Evolutionary conservation across 2,113 vertebrate species (phyloP), one percentile per base, ranked within the genome.

Genomic region (Phaethon lepturus): DNA sequence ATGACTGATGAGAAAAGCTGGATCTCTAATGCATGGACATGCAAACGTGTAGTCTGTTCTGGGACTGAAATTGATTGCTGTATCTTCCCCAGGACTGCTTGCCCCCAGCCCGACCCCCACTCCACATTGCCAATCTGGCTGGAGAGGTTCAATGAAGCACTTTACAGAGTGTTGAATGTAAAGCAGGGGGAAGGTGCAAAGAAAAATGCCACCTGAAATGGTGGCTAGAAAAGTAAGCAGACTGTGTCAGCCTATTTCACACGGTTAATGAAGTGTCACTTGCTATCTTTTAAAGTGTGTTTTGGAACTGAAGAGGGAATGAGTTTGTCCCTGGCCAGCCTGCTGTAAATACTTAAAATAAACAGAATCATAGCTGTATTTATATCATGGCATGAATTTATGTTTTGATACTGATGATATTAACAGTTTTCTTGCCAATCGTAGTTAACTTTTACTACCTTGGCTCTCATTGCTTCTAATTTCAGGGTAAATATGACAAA

Each of bases 221-320:
- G 80, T 69, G 91, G 42, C 83, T 92, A 76, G 55, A 25, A 67
- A 87, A 94, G 74, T 76, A 60, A 72, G 56, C 73, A 20, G 88
- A 58, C 80, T 93, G 44, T 82, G 87, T 82, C 89, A 93, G 86
- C 71, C 89, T 80, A 62, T 95, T 94, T 93, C 81, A 87, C 0
- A 11, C 68, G 81, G 77, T 74, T 96, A 96, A 96, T 95, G 93
- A 86, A 82, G 67, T 95, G 91, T 91, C 89, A 56, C 73, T 96
- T 83, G 44, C 91, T 73, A 67, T 86, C 83, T 84, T 59, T 87
- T 85, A 15, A 91, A 95, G 53, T 60, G 28, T 82, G 69, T 68
- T 93, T 82, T 89, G 53, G 89, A 93, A 53, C 84, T 55, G 66
- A 67, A 78, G 50, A 82, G 42, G 74, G 58, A 94, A 90, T 82